phyloP scores from a whole-genome alignment of 2,888 invertebrate species.

The Tetrapedia diversipes region DNA sequence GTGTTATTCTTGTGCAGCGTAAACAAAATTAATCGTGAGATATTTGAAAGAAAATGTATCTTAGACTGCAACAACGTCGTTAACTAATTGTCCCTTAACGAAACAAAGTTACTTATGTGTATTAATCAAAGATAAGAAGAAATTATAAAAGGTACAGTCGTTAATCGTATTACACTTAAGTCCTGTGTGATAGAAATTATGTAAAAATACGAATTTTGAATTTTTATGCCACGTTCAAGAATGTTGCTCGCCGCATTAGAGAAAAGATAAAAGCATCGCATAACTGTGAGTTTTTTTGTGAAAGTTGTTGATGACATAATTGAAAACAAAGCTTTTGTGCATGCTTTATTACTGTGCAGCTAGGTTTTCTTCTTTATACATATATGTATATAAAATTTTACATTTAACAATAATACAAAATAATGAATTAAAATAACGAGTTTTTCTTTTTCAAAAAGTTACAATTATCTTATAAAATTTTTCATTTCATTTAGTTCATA shows the following conservation, averaged over 20 bases:
- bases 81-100: conserved; percentile 18
- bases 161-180: conserved; percentile 20
- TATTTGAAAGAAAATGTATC: conserved; percentile 33
- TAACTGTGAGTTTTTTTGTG: conserved; percentile 14
- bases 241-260: neutral
- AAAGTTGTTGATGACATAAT: too few relatives aligned
- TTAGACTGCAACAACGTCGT: conserved; percentile 21
- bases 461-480: neutral
- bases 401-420: neutral
- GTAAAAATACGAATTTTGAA: conserved; percentile 20
- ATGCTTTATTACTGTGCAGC: neutral
- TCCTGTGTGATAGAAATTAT: conserved; percentile 11
- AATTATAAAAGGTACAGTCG: conserved; percentile 17
- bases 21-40: conserved; percentile 1
- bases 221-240: neutral
- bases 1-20: neutral
- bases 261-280: neutral
- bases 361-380: neutral
- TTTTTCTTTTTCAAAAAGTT: neutral
- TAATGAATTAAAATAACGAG: neutral
- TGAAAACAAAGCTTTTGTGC: neutral
- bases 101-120: conserved; percentile 15
- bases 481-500: neutral
- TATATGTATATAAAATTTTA: neutral
- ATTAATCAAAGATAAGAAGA: conserved; percentile 12